Conservation (phyloP, 2,113 vertebrate genomes). For the Callipepla californica region DNA sequence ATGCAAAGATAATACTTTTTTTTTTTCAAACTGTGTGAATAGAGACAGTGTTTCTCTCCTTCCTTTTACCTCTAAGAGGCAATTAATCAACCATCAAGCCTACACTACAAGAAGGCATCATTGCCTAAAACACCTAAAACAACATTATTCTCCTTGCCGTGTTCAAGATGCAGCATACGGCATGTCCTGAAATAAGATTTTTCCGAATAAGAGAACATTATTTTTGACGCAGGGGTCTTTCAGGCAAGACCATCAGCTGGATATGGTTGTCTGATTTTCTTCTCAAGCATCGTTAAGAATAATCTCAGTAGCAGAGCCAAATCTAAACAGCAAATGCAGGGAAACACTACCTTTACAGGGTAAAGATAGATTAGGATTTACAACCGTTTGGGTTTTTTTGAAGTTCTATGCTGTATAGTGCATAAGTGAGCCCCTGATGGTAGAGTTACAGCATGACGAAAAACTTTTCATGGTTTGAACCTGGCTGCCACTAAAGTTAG, state of each 20-base stretch:
- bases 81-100: constrained; percentile 23
- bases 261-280: neutral
- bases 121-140: constrained; percentile 64
- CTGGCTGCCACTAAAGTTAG: neutral
- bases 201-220: neutral
- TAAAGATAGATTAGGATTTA: neutral
- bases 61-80: neutral
- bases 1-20: constrained; percentile 12
- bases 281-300: neutral
- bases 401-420: neutral
- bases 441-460: neutral
- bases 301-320: neutral
- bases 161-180: constrained; percentile 17
- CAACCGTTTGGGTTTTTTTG: neutral
- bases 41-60: constrained; percentile 24
- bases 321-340: neutral
- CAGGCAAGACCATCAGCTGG: neutral
- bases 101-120: neutral
- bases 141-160: constrained; percentile 26
- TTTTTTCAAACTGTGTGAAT: neutral
- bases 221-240: neutral
- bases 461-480: neutral
- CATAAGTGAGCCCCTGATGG: neutral
- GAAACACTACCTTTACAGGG: neutral
- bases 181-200: constrained; percentile 9